These are phyloP conservation scores for Drosophila trichaetosa DNA, from an alignment of 2,888 invertebrate species.

Conservation along the genomic window DNA sequence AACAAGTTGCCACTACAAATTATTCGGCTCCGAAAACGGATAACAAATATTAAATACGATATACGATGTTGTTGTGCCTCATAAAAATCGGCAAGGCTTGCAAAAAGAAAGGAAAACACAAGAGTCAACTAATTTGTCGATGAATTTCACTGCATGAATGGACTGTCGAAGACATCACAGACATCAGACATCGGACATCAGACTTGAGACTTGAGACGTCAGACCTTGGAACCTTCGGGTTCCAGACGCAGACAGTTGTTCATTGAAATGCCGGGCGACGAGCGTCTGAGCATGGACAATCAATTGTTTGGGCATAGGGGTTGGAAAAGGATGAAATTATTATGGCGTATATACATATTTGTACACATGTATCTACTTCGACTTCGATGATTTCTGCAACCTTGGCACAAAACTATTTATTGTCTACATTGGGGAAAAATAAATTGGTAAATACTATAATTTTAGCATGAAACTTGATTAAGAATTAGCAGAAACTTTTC, in stretches of 20 bases:
- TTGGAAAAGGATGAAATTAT: constrained; percentile 11
- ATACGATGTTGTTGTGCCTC: constrained; percentile 31
- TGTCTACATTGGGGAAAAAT: constrained; percentile 13
- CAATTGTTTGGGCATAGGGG: constrained; percentile 25
- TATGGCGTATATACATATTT: not conserved
- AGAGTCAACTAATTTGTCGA: constrained; percentile 63
- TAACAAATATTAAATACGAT: constrained; percentile 64
- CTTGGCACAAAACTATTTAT: constrained; percentile 54
- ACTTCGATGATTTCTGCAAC: constrained; percentile 46
- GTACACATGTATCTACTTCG: not conserved
- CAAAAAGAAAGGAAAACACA: constrained; percentile 60
- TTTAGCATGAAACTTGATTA: not conserved
- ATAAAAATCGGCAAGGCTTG: constrained; percentile 73
- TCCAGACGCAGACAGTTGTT: constrained; percentile 44
- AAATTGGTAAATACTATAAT: not conserved
- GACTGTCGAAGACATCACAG: constrained; percentile 1
- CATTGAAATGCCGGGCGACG: constrained; percentile 71
- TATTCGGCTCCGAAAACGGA: constrained; percentile 38
- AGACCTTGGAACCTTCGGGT: not conserved
- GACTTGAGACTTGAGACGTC: constrained; percentile 10
- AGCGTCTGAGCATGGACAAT: constrained; percentile 38
- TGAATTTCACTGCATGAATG: constrained; percentile 29
- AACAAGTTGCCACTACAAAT: constrained; percentile 62
- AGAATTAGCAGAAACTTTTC: not conserved
- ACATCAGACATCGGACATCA: constrained; percentile 3